Evolutionary conservation across 2,888 invertebrate genomes (phyloP), one percentile per base, ranked within the genome.

Genomic region (Strigamia maritima): DNA sequence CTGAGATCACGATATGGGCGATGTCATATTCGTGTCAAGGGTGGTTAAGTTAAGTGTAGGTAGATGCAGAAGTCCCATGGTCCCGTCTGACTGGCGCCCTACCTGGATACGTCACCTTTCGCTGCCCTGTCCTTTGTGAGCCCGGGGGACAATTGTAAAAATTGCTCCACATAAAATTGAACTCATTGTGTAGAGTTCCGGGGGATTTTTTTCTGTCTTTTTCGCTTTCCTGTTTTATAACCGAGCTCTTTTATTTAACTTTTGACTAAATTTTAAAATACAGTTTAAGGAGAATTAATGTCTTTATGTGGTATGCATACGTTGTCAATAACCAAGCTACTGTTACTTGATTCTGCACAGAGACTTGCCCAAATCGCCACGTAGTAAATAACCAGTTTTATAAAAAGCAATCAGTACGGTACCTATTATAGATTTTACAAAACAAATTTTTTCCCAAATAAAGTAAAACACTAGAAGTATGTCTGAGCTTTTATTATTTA

Each of bases 121-220:
- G 60, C 60, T 60, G 60, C 60, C 60, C 60, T 60, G 60, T 60
- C 22, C 40, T 40, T 40, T 40, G 40, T 40, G n/a, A 60, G 60
- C 60, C 60, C 60, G 10, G 22, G 60, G 22, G 60, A 60, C 60
- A 60, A 60, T 60, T 60, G 60, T 60, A 60, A 60, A n/a, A 60
- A 60, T 60, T 60, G 60, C 60, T 60, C 60, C 60, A 60, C 24
- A 60, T 60, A 60, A 60, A 60, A 60, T 60, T 60, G 60, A 60
- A 60, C 60, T 60, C 19, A 60, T 60, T 60, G 60, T 60, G 60
- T 60, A 24, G 22, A 60, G 60, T 60, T 60, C 60, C 60, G 60
- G 60, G 60, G 60, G 19, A n/a, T 19, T 22, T 60, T 24, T 60
- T 60, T 22, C 31, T 6, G 6, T 6, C 31, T 31, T 31, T 31